Evolutionary conservation across 2,888 invertebrate genomes (phyloP).

Genomic region (Dimorphilus gyrociliatus): DNA sequence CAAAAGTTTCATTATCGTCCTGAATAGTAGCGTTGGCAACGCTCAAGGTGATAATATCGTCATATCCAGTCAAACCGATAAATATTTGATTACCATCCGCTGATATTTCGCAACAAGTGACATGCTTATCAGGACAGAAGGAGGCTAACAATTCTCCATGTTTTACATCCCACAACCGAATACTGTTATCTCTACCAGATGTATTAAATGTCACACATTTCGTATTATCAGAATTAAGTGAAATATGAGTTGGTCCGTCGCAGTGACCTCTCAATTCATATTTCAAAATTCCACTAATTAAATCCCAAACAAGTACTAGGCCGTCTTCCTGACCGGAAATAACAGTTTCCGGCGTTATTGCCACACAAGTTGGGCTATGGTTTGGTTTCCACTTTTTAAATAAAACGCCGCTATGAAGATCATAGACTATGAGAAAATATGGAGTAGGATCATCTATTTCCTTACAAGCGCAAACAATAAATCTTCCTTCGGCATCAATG

Average conservation of each 20-base stretch:
- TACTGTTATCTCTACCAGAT: conserved; percentile 53
- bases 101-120: conserved; percentile 59
- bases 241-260: conserved; percentile 55
- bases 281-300: conserved; percentile 51
- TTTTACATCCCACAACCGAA: conserved; percentile 63
- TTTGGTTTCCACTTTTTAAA: conserved; percentile 83
- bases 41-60: conserved; percentile 49
- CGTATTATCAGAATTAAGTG: conserved; percentile 55
- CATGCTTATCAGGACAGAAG: conserved; percentile 56
- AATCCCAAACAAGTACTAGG: conserved; percentile 66
- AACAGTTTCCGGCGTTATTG: conserved; percentile 66
- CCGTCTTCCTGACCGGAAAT: conserved; percentile 66
- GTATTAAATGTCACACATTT: conserved; percentile 58
- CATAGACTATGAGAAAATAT: conserved; percentile 76
- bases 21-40: no score
- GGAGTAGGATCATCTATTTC: conserved; percentile 29
- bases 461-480: conserved; percentile 42
- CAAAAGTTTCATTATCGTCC: no score
- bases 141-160: conserved; percentile 56
- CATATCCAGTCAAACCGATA: conserved; percentile 51
- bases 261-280: conserved; percentile 57
- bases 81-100: conserved; percentile 55
- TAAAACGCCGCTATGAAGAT: conserved; percentile 69
- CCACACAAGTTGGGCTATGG: conserved; percentile 63
- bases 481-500: conserved; percentile 63